Base-by-base conservation (phyloP, 2,888 invertebrate genomes). In the Hydrotaea cyrtoneurina region DNA sequence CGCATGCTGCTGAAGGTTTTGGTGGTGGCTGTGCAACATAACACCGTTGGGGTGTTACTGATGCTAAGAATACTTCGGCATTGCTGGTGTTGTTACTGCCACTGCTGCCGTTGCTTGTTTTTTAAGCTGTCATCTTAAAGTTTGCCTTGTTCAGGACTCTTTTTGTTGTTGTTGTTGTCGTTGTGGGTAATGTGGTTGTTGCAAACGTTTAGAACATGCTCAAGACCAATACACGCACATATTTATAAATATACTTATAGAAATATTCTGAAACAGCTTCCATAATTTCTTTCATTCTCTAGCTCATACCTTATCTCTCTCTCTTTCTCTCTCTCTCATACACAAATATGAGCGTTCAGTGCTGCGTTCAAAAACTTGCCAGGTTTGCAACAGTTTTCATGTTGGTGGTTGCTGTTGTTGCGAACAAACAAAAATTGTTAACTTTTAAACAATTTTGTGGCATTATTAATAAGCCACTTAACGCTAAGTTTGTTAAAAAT, bases 391-490 rank as follows among this genome's bases (percentile, higher is more conserved):
- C 57, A 53, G 15, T 31, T 31, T 31, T 31, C 31, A n/a, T n/a
- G n/a, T 31, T 31, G 2, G 31, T 31, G 31, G 2, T 31, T 31
- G 31, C 7, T 31, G 31, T 31, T 31, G 31, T 31, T 31, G 75
- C 7, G 26, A 23, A 15, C 53, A 64, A 72, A 71, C 64, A 57
- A 64, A 66, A 80, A 77, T 78, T 83, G 78, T 84, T 84, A 84
- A 84, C 84, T 84, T 84, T 84, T 78, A 73, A 81, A 78, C 84
- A 84, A 84, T 81, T 78, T 78, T 78, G 80, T 81, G 78, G 84
- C 57, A 78, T 81, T 81, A 81, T 76, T 84, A 84, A 84, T 84
- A 84, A 84, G 81, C 84, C 84, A 84, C 84, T 84, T 84, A 84
- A 84, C 81, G 80, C 84, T 74, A 19, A 57, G 64, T 81, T 76